Percentiles rank a stretch among this genome's conserved stretches.
These are phyloP conservation scores for Dinoponera quadriceps DNA, from an alignment of 1,140 invertebrate species.

Conservation along the genomic window DNA sequence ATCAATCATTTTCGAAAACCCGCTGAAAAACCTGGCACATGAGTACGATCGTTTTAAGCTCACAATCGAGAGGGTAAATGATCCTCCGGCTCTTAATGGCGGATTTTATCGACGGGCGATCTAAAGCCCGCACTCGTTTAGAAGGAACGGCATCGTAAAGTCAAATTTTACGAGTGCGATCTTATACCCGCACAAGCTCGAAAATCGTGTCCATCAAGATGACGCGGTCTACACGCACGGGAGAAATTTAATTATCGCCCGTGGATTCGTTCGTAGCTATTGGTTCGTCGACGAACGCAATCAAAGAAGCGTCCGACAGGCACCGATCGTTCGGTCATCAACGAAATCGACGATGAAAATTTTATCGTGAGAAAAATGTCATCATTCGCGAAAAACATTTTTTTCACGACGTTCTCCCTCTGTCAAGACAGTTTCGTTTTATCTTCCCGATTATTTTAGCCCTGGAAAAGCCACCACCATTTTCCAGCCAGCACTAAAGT, in stretches of 20 bases:
- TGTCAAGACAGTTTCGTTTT: too few species aligned
- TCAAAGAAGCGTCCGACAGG: background rate
- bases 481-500: too few species aligned
- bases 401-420: too few species aligned
- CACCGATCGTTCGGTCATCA: background rate
- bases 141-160: slow-evolving; percentile 36
- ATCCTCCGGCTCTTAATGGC: slow-evolving; percentile 15
- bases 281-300: background rate
- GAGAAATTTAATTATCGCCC: slow-evolving; percentile 18
- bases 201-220: slow-evolving; percentile 16
- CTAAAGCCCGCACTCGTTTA: slow-evolving; percentile 10
- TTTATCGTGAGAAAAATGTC: too few species aligned
- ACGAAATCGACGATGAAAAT: background rate
- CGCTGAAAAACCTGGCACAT: background rate
- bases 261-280: background rate
- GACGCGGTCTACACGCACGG: background rate
- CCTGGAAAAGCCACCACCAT: too few species aligned
- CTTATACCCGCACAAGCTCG: slow-evolving; percentile 13
- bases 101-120: slow-evolving; percentile 20
- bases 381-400: too few species aligned
- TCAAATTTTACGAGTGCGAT: slow-evolving; percentile 41
- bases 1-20: slow-evolving; percentile 6
- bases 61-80: slow-evolving; percentile 14
- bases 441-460: too few species aligned
- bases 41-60: slow-evolving; percentile 19